Percentiles rank a stretch among this genome's conserved stretches.
Evolutionary conservation across 2,888 invertebrate species (phyloP).

Genomic region (Patella ulyssiponensis): DNA sequence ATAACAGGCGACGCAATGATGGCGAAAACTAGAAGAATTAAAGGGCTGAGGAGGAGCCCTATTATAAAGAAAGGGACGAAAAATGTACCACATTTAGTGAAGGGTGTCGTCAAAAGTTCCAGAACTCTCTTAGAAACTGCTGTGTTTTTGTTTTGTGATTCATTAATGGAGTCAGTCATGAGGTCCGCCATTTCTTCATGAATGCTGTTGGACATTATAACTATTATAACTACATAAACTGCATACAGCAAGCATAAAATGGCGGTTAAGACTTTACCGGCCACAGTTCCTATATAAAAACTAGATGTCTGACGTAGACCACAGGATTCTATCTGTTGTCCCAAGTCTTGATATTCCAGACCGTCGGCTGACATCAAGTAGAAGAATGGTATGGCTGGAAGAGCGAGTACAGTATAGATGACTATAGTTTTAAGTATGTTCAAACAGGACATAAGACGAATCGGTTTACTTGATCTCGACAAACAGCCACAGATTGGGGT

Average conservation of each 20-base stretch:
- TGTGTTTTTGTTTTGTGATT: background rate
- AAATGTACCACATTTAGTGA: background rate
- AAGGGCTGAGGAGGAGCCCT: background rate
- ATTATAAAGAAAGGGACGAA: background rate
- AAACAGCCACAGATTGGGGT: background rate
- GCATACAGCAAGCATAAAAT: background rate
- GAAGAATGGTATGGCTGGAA: background rate
- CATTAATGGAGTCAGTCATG: background rate
- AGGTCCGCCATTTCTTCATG: background rate
- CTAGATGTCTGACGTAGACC: background rate
- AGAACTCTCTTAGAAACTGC: background rate
- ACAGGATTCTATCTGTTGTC: background rate
- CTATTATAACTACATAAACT: background rate
- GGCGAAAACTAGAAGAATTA: background rate
- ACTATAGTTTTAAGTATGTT: background rate
- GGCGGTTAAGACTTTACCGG: background rate
- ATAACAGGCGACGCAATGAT: background rate
- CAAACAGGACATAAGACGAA: background rate
- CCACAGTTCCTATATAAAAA: background rate
- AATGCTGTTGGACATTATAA: background rate
- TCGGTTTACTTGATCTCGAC: no score
- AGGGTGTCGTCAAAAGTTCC: background rate
- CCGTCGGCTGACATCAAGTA: background rate
- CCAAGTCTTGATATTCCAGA: background rate
- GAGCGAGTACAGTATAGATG: background rate